Evolutionary conservation across 2,797 vertebrate genomes (phyloP).

Genomic region (Tenualosa ilisha): DNA sequence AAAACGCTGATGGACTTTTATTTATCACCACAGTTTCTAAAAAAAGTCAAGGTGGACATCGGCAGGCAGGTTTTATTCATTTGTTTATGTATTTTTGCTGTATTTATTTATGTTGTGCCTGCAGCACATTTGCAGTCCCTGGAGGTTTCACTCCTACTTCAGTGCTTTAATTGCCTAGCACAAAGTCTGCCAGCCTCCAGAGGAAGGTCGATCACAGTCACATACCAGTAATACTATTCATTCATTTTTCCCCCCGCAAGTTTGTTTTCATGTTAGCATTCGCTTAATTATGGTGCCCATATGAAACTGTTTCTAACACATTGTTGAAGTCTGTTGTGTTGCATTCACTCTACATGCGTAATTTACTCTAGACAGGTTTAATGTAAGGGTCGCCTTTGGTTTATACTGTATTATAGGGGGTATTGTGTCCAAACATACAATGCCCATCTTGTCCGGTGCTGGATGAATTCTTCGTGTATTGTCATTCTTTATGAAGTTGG

Average conservation of each 20-base stretch:
- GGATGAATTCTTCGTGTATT: not conserved
- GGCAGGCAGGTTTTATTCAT: not conserved
- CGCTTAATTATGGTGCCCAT: constrained; percentile 27
- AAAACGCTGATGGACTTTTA: constrained; percentile 2
- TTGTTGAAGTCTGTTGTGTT: constrained; percentile 2
- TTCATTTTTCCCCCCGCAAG: constrained; percentile 1
- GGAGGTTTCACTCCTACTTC: constrained; percentile 71
- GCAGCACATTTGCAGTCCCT: constrained; percentile 66
- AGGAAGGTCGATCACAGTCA: constrained; percentile 11
- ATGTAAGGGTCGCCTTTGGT: not conserved
- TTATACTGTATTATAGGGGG: not conserved
- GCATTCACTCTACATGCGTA: not conserved
- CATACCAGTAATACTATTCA: constrained; percentile 20
- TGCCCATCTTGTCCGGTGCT: not conserved
- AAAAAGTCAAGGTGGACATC: not conserved
- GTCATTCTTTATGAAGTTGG: not conserved
- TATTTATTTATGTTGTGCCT: constrained; percentile 55
- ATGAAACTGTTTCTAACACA: not conserved
- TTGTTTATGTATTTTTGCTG: constrained; percentile 13
- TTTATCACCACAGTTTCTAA: constrained; percentile 16
- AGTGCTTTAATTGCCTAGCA: constrained; percentile 69
- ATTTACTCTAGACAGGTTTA: not conserved
- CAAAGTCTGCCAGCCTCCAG: not conserved
- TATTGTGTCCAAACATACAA: not conserved
- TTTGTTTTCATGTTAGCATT: constrained; percentile 14